Base-by-base conservation (phyloP, 2,113 vertebrate genomes). In the Albula glossodonta region DNA sequence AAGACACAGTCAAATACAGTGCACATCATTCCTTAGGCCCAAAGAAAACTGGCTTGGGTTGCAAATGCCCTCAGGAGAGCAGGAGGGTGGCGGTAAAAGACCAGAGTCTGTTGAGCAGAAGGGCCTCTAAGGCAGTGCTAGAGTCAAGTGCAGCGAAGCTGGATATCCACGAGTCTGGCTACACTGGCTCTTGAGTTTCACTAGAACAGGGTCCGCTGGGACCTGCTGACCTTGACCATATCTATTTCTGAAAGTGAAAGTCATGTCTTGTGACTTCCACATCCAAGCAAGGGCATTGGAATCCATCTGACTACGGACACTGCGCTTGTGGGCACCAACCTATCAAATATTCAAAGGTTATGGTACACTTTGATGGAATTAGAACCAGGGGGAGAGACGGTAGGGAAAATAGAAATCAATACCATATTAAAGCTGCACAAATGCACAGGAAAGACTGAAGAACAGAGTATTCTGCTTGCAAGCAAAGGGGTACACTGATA, bases 381-480 rank as follows among this genome's bases (percentile, higher is more conserved):
- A 87, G 91, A 91, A 90, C 90, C 87, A 79, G 89, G 88, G 86
- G 84, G 89, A 86, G 31, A 87, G 88, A 92, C 11, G 60, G 60
- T 15, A 66, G 15, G 7, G 17, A 66, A 66, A 66, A 90, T 86
- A 87, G 86, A 48, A 89, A 91, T 93, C 92, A 66, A 92, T 93
- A 84, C 57, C 63, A 52, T 66, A 60, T 48, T 81, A n/a, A 51
- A 84, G 57, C 60, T 70, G 60, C 48, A 25, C 19, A 51, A 70
- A 78, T 25, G n/a, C 5, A 41, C 9, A 51, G 48, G 7, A 53
- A 78, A 83, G 56, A 84, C 66, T 53, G 22, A 78, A 5, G 13
- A 31, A 51, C 53, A 25, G 9, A 0, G 70, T 2, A n/a, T 74
- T 5, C n/a, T 74, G 10, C 31, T 10, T 31, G n/a, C 9, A 22